Base-by-base conservation (phyloP, 1,140 invertebrate species). In the Aethina tumida region DNA sequence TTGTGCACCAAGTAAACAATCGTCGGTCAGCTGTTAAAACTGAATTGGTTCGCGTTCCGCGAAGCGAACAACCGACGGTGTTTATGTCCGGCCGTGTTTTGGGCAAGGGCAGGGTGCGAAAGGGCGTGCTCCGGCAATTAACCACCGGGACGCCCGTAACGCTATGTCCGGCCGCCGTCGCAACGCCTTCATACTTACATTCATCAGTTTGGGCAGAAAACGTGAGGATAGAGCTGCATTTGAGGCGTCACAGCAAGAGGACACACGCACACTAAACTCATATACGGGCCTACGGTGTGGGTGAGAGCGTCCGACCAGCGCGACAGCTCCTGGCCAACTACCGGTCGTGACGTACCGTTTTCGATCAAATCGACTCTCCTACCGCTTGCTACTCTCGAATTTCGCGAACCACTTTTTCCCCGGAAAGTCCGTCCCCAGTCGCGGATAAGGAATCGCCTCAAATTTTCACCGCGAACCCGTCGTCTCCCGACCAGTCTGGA, bases 131-230 rank as follows among this genome's bases (percentile, higher is more conserved):
- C n/a, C n/a, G n/a, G n/a, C n/a, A n/a, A n/a, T n/a, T n/a, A n/a
- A n/a, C n/a, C 4, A 20, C 13, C 10, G 31, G 16, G 10, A 20
- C 16, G 32, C 10, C 17, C 6, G 5, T n/a, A n/a, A 21, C 25
- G 14, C n/a, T 24, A 10, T 25, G 34, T n/a, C 22, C 4, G 3
- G 8, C 10, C 17, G 25, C 12, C 6, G 18, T 20, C 14, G 18
- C 28, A 20, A n/a, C 19, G 10, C 18, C 10, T 2, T 12, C 14
- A 33, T 32, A 40, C 38, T 40, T 20, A 45, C 43, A 45, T 45
- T 45, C 43, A 45, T 41, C 43, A 45, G 38, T 45, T 41, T 36
- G 25, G 35, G 19, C 10, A 29, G 26, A 35, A 40, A 44, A 27
- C 42, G 30, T 22, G 15, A 24, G 12, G 14, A 27, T 21, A 4